Base-by-base conservation (phyloP, 1,140 invertebrate species). In the Anadara kagoshimensis region DNA sequence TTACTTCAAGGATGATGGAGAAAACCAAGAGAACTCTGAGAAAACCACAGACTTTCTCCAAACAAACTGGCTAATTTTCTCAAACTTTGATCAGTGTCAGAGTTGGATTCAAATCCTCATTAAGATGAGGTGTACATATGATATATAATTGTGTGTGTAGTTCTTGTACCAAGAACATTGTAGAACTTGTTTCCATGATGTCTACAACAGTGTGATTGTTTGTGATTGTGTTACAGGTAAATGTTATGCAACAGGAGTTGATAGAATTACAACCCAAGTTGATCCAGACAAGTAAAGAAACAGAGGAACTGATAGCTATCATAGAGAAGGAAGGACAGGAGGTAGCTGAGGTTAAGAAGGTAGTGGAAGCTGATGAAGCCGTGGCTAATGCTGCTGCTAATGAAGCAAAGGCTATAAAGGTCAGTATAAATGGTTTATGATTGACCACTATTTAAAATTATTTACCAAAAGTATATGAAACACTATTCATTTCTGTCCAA, bases 271-370 rank as follows among this genome's bases (percentile, higher is more conserved):
- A 88, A 69, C 89, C 89, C 3, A 83, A 86, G 75, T 73, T 90
- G 68, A 83, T 87, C 10, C 75, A 88, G 71, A 90, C 86, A 0
- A 86, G 83, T 29, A 75, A 81, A 26, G 89, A 90, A 69, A 89
- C 88, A 10, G 85, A 83, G 24, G 86, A 89, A 53, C 76, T 90
- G 12, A 87, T 89, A 10, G 63, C 67, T n/a, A 78, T 85, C 36
- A 90, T 90, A 62, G 87, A 89, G 68, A 81, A 78, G 45, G 89
- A 90, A 73, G 88, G 86, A 11, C 66, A 80, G 11, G 86, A 89
- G 45, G 88, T 90, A 12, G 89, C 89, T 69, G 77, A 79, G 22
- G 84, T 86, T 11, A 89, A 88, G 66, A 73, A 83, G 41, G 64
- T 87, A 14, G 88, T 90, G 24, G 87, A 89, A 66, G 80, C 77